Conservation (phyloP, 2,888 invertebrate species). For the Eurytoma adleriae region DNA sequence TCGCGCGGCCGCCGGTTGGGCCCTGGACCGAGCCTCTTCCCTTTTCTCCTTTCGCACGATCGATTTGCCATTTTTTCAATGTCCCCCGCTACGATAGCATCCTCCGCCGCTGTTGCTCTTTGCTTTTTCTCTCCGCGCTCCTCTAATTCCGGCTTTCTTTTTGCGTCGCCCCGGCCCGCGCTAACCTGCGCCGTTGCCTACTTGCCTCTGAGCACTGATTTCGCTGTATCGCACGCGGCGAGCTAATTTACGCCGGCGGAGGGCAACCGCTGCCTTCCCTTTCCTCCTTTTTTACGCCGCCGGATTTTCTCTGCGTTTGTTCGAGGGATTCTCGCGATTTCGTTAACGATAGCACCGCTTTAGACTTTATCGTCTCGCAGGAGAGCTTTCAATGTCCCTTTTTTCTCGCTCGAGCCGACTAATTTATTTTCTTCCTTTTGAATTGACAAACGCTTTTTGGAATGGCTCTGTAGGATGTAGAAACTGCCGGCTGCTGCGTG, state of each 20-base stretch:
- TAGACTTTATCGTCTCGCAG: background rate
- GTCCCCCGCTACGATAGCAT: background rate
- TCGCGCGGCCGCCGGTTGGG: slow-evolving; percentile 43
- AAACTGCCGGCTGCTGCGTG: too few species aligned
- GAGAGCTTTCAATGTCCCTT: too few species aligned
- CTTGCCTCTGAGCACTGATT: background rate
- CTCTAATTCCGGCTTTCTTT: slow-evolving; percentile 24
- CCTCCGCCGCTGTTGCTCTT: background rate
- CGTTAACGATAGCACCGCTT: background rate
- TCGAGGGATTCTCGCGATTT: slow-evolving; percentile 9
- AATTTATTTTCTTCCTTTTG: too few species aligned
- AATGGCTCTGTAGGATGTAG: too few species aligned
- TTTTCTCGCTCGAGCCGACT: too few species aligned
- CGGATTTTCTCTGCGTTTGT: background rate
- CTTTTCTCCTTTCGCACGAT: slow-evolving; percentile 45
- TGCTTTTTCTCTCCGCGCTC: slow-evolving; percentile 8
- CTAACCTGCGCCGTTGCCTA: background rate
- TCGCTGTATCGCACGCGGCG: background rate
- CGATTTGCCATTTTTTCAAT: slow-evolving; percentile 52
- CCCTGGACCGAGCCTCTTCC: slow-evolving; percentile 30
- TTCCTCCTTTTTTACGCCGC: background rate
- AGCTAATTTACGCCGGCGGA: slow-evolving; percentile 24
- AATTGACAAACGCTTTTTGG: too few species aligned
- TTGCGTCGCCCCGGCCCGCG: background rate
- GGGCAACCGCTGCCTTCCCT: background rate